A percentile compares a stretch with the other conserved stretches of the same genome.
Evolutionary conservation across 2,797 vertebrate genomes (phyloP).

Genomic region (Cossypha niveicapilla): DNA sequence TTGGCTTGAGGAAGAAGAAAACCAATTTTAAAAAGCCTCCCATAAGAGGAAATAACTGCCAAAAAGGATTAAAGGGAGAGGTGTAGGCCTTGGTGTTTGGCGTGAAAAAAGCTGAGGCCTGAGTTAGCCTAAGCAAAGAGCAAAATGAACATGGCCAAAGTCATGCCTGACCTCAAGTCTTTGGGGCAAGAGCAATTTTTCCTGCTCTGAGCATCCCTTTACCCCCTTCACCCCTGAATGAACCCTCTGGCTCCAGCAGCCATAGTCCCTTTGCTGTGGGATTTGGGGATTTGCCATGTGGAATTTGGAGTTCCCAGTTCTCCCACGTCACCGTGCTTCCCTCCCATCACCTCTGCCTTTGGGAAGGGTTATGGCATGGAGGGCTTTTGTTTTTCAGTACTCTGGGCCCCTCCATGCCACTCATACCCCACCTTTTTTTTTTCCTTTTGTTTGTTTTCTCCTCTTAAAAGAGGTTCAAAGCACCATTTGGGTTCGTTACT

Average conservation of each 20-base stretch:
- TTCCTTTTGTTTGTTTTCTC: not conserved
- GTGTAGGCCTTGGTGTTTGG: conserved; percentile 15
- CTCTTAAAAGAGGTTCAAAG: not conserved
- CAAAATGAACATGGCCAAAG: not conserved
- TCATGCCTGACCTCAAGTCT: not conserved
- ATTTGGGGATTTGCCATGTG: not conserved
- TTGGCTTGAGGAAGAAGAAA: conserved; percentile 31
- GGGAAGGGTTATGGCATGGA: fast-evolving
- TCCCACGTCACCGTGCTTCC: not conserved
- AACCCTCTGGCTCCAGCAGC: not conserved
- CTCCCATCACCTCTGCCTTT: not conserved
- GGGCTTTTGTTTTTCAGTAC: fast-evolving
- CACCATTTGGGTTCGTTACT: fast-evolving
- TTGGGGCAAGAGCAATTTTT: not conserved
- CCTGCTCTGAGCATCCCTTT: not conserved
- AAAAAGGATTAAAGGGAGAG: conserved; percentile 49
- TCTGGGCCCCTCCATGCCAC: not conserved
- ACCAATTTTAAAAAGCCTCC: conserved; percentile 13
- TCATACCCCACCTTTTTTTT: not conserved
- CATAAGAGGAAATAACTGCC: conserved; percentile 4
- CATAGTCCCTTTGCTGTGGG: fast-evolving
- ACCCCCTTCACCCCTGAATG: not conserved
- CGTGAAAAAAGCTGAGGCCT: not conserved
- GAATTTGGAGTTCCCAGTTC: fast-evolving
- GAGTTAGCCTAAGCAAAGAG: not conserved